Conservation (phyloP, 2,888 invertebrate species). For the Harpalus rubripes region DNA sequence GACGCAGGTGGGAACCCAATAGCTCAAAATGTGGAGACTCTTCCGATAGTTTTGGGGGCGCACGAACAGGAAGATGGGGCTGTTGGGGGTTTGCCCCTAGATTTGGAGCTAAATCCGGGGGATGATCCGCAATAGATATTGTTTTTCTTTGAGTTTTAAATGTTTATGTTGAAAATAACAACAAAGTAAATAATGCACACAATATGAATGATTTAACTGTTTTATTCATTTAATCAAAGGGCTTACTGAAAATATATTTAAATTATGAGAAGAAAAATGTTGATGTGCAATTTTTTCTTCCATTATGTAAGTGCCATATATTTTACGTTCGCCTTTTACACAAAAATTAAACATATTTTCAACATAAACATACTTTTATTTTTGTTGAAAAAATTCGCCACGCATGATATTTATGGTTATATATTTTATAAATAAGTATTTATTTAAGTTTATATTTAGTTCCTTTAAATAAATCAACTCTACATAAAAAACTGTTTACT, state of each 20-base stretch:
- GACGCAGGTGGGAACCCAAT: slow-evolving; percentile 77
- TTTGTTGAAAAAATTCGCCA: neutral
- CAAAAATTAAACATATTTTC: neutral
- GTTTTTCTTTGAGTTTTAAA: slow-evolving; percentile 16
- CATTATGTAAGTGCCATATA: neutral
- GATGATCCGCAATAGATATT: slow-evolving; percentile 61
- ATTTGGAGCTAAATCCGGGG: slow-evolving; percentile 65
- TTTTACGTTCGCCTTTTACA: neutral
- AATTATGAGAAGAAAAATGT: neutral
- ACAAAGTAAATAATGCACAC: too few relatives aligned
- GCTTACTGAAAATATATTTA: neutral
- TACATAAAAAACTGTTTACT: too few relatives aligned
- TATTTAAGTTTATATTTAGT: slow-evolving; percentile 32
- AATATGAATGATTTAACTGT: neutral
- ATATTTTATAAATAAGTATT: slow-evolving; percentile 35
- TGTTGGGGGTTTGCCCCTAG: slow-evolving; percentile 68
- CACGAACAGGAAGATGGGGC: slow-evolving; percentile 70
- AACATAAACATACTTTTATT: slow-evolving; percentile 5
- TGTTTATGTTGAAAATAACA: slow-evolving; percentile 12
- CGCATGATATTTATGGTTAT: slow-evolving; percentile 18
- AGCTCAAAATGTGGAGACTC: slow-evolving; percentile 65
- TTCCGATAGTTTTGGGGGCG: slow-evolving; percentile 66
- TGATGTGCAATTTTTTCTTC: neutral
- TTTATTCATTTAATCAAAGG: neutral
- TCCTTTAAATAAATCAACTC: neutral